These are phyloP conservation scores for Balearica regulorum DNA, from an alignment of 2,797 vertebrate genomes.

Conservation along the genomic window DNA sequence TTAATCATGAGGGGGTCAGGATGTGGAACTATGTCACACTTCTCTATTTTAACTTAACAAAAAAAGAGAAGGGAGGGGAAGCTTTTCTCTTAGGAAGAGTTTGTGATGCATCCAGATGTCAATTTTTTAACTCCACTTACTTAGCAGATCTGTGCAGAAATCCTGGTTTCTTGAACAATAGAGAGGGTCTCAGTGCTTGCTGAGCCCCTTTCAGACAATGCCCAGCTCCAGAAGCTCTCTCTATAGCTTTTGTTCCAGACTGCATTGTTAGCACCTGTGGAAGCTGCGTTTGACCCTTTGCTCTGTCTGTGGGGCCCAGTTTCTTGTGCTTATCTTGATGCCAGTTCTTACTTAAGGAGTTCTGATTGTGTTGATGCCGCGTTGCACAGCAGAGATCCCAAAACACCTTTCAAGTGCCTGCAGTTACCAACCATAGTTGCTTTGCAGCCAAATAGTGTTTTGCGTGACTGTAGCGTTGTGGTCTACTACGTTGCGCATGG, in stretches of 20 bases:
- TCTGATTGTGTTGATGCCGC: background rate
- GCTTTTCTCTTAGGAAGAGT: background rate
- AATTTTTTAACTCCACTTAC: accelerated
- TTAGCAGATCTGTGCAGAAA: background rate
- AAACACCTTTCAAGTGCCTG: background rate
- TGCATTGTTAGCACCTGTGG: background rate
- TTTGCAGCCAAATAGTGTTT: background rate
- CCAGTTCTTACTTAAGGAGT: background rate
- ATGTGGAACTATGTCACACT: background rate
- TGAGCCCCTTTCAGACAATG: background rate
- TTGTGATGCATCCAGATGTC: background rate
- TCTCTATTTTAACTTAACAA: background rate
- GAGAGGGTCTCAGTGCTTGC: background rate
- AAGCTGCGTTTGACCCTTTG: background rate
- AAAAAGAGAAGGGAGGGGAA: background rate
- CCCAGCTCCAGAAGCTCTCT: background rate
- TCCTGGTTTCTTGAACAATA: background rate
- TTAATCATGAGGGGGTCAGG: background rate
- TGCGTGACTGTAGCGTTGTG: background rate
- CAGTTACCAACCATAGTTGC: accelerated
- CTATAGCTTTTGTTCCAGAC: background rate
- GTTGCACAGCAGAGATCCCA: background rate
- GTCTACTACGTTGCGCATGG: accelerated
- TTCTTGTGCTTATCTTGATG: background rate
- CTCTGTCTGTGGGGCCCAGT: background rate